A percentile compares a stretch with the other conserved stretches of the same genome.
Evolutionary conservation across 2,113 vertebrate genomes (phyloP).

Genomic region (Antechinus flavipes): DNA sequence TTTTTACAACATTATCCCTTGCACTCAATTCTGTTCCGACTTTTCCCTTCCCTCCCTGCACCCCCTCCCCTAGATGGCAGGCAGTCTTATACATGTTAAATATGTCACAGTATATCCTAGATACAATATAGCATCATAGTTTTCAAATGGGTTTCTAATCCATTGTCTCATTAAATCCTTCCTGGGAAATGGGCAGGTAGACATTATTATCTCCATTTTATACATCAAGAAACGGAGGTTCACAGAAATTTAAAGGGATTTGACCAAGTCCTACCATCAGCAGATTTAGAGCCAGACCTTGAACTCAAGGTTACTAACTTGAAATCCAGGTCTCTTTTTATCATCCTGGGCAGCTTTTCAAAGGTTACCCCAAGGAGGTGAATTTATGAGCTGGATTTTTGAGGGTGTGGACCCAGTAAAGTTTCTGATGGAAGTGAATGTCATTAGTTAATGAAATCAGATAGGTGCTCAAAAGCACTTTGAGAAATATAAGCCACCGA

Average conservation of each 20-base stretch:
- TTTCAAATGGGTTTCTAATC: background rate
- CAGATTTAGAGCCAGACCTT: background rate
- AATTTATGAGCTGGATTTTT: background rate
- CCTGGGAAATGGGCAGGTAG: background rate
- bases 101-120: too few relatives aligned
- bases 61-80: too few relatives aligned
- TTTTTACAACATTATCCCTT: too few relatives aligned
- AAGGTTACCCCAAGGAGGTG: background rate
- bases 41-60: too few relatives aligned
- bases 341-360: background rate
- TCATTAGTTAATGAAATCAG: background rate
- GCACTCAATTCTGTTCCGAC: too few relatives aligned
- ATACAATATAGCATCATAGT: background rate
- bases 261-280: background rate
- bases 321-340: background rate
- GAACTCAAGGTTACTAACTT: background rate
- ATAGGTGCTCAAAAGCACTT: background rate
- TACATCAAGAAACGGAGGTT: background rate
- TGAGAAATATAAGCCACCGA: background rate
- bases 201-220: background rate
- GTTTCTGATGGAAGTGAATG: background rate
- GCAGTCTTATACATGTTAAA: too few relatives aligned
- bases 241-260: background rate
- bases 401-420: background rate
- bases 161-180: background rate